Base-by-base conservation (phyloP, 2,797 vertebrate species). In the Mico argentatus region DNA sequence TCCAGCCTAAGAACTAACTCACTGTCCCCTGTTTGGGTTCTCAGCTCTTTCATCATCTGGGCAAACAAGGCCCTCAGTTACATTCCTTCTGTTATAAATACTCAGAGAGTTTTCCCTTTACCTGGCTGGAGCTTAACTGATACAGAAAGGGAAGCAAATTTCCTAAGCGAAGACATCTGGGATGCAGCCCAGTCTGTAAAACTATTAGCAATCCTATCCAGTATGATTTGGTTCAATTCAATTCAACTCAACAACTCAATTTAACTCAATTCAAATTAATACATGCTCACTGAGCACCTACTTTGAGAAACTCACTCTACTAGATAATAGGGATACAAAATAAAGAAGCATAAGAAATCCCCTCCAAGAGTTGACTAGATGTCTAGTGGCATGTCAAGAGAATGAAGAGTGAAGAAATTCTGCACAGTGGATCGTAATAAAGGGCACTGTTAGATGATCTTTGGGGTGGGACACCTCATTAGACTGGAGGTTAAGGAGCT, bases 161-260 rank as follows among this genome's bases (percentile, higher is more conserved):
- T 92, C 48, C 88, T 92, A 70, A 90, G 70, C 27, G 75, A 96
- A 92, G 57, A 90, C 55, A 50, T 90, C 72, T 27, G 77, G 92
- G 76, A 59, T n/a, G 10, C 33, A 79, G 24, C 19, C 64, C 73
- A 41, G n/a, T 81, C 55, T 46, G 30, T 67, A 89, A 76, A 88
- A 88, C 64, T 24, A 44, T 79, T 39, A 91, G 73, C 55, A 61
- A 41, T 26, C 20, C 59, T 50, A 94, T 77, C 73, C 20, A 30
- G 26, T 19, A 57, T 15, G n/a, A 82, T 82, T 82, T 33, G 4
- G 33, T 81, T 88, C 48, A 39, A 61, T 94, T 57, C n/a, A 57
- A 36, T 20, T 73, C 67, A 36, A 80, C 15, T 52, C 13, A 33
- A 22, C n/a, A 11, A 75, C 76, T 80, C 77, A 67, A 33, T 72